Evolutionary conservation across 1,140 invertebrate genomes (phyloP), one percentile per base, ranked within the genome.

Genomic region (Latrodectus geometricus): DNA sequence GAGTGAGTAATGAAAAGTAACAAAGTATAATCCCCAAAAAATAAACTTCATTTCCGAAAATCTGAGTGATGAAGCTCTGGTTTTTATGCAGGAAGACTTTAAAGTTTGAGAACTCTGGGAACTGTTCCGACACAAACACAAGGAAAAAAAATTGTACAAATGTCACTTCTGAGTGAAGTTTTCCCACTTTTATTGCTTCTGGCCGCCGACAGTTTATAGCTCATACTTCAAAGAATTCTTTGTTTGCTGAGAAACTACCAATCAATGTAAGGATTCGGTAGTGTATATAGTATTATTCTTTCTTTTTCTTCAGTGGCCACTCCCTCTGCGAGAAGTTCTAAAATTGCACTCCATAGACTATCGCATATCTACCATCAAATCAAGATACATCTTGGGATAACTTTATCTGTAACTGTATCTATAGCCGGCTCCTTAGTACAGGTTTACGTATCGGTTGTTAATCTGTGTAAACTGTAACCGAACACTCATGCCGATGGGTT

Each of bases 391-490:
- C 9, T 61, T 61, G 2, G 11, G 54, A 61, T 61, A 61, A 61
- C 54, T 61, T 61, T 83, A 83, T 83, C 80, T 11, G 80, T 74
- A 83, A 83, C 80, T 75, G 80, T 74, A 83, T 83, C 80, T 74
- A 70, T 65, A 20, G 80, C 15, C 80, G 70, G 80, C 49, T 15
- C 70, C 74, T 83, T 70, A 74, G 80, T 17, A 11, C 12, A 56
- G 68, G 69, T 20, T 11, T 20, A 54, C 17, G 11, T 70, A 70
- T 72, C 69, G 20, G 66, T 23, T 74, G 70, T 83, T 66, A 66
- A 83, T 83, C 80, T 83, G 21, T 66, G 70, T 83, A 83, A 83
- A 83, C 80, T 83, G 80, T 83, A 83, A 83, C 80, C 14, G 56
- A 61, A 83, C 48, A 68, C 70, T 15, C 48, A 61, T 15, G 69